phyloP scores from a whole-genome alignment of 1,140 invertebrate species.

The Leptoteleia sp. region DNA sequence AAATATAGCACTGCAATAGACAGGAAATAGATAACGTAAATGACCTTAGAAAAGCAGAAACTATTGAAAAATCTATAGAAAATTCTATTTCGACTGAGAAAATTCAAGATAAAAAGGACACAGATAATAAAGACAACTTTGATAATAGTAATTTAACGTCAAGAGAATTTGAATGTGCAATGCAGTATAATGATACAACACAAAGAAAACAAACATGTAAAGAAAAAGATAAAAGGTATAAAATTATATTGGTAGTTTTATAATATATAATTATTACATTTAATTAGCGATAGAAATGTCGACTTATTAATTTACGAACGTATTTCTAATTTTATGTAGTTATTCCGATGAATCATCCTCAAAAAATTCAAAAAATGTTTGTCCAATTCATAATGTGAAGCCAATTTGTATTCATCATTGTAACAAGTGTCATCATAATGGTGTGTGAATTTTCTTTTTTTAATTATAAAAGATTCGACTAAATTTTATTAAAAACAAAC shows the following conservation, averaged over 20 bases:
- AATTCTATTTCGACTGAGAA: background rate
- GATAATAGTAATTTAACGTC: background rate
- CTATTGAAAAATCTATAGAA: background rate
- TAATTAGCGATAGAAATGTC: too few species aligned
- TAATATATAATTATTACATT: too few species aligned
- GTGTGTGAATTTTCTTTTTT: slow-evolving; percentile 15
- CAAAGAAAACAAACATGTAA: background rate
- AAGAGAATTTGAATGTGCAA: background rate
- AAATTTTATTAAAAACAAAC: too few species aligned
- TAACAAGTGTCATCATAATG: slow-evolving; percentile 25
- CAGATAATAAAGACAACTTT: background rate
- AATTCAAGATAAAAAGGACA: background rate
- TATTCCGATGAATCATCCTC: background rate
- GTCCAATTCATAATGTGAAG: slow-evolving; percentile 4
- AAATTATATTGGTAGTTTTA: too few species aligned
- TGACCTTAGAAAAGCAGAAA: background rate
- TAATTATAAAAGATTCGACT: background rate
- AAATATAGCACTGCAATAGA: too few species aligned
- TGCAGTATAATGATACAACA: background rate
- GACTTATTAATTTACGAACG: too few species aligned
- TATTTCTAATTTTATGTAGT: too few species aligned
- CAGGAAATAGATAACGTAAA: background rate
- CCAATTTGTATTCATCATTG: slow-evolving; percentile 12
- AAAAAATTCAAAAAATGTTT: too few species aligned
- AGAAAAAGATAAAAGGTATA: background rate